Conservation (phyloP, 2,797 vertebrate genomes). For the Scolopax bukidnonensis region DNA sequence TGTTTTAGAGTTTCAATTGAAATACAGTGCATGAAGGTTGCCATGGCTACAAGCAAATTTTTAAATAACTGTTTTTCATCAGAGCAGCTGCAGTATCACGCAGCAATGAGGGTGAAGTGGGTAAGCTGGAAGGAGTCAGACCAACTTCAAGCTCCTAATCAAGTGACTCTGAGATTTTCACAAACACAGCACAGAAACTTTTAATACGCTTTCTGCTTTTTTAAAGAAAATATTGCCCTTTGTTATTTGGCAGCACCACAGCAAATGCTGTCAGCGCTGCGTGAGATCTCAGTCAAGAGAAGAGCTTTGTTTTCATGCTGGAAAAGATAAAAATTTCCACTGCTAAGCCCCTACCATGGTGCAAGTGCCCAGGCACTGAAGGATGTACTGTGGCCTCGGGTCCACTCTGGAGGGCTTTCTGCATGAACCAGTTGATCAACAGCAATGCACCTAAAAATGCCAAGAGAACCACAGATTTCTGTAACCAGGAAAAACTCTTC, state of each 20-base stretch:
- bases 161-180: background rate
- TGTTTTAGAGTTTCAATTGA: conserved; percentile 64
- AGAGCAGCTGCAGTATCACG: conserved; percentile 20
- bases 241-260: background rate
- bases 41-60: conserved; percentile 72
- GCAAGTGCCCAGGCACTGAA: background rate
- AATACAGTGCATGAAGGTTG: conserved; percentile 72
- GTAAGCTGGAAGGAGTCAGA: background rate
- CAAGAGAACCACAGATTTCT: background rate
- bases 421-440: background rate
- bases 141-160: background rate
- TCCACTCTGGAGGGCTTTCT: background rate
- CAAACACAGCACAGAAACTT: background rate
- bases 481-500: background rate
- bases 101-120: background rate
- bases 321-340: background rate
- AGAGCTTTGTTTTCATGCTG: background rate
- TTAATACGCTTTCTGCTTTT: background rate
- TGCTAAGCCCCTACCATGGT: background rate
- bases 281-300: background rate
- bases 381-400: fast-evolving
- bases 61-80: conserved; percentile 69
- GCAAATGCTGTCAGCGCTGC: background rate
- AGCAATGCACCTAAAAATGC: background rate
- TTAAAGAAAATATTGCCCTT: background rate